Evolutionary conservation across 2,888 invertebrate species (phyloP), one percentile per base, ranked within the genome.

Genomic region (Prenolepis imparis): DNA sequence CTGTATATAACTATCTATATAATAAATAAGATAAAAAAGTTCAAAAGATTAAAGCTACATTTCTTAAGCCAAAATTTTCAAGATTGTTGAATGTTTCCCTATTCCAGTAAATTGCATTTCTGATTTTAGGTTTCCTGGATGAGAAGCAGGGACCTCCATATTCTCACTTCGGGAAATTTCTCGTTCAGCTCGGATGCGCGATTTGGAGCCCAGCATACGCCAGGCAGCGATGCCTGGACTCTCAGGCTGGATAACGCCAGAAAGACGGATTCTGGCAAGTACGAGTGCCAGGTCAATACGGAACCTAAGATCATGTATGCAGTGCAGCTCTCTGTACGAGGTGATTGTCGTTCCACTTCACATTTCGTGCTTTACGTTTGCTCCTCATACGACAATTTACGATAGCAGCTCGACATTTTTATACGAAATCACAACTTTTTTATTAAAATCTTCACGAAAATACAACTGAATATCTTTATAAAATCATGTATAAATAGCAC

Each of bases 281-380:
- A 97, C 95, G 97, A 97, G 95, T 97, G 97, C 92, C 97, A 97
- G 95, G 96, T 97, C 91, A 97, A 97, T 95, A 97, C 97, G 0
- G 97, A 97, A 92, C 97, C 97, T 57, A 97, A 97, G 94, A 96
- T 97, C 95, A 97, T 96, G 95, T 95, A 96, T 89, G 96, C 96
- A 90, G 96, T 96, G 91, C 96, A 96, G 91, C 96, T 97, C 73
- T 96, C 95, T 18, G 96, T 97, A 39, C 94, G 96, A 91, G 96
- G 97, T 97, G 91, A 93, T 85, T 84, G 83, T 84, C 77, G 63
- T 74, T 83, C 55, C 64, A 66, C 67, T 66, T 57, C 44, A 59
- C 78, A 72, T 72, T 59, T 72, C n/a, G 59, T 59, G n/a, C 59
- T 77, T 75, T 36, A 48, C 66, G 24, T 66, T 36, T 75, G 41